phyloP scores from a whole-genome alignment of 2,113 vertebrate genomes.

The Parotia lawesii region DNA sequence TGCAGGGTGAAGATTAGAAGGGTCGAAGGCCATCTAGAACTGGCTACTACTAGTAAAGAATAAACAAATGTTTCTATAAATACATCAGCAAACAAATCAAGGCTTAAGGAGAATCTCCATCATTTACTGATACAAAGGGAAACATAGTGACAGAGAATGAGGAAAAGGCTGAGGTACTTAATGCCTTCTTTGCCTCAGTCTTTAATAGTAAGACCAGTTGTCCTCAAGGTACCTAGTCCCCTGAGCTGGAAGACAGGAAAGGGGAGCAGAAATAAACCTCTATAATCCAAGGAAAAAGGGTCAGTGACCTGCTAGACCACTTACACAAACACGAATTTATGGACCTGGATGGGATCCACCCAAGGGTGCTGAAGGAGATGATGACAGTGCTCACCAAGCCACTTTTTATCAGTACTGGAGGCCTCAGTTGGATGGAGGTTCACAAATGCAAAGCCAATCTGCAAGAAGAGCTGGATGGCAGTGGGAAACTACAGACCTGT shows the following conservation, averaged over 20 bases:
- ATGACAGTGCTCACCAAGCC: background rate
- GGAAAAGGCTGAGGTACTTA: background rate
- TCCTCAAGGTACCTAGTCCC: background rate
- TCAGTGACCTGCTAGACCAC: background rate
- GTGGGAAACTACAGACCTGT: background rate
- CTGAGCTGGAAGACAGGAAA: background rate
- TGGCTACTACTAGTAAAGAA: background rate
- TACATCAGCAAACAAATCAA: background rate
- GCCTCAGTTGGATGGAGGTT: background rate
- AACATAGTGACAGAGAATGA: background rate
- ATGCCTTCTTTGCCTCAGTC: background rate
- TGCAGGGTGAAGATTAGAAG: background rate
- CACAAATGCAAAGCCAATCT: background rate
- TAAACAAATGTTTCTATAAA: background rate
- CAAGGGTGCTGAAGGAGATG: background rate
- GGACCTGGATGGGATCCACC: background rate
- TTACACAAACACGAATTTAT: background rate
- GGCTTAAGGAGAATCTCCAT: background rate
- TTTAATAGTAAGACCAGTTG: background rate
- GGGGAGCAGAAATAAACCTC: background rate
- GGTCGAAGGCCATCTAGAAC: background rate
- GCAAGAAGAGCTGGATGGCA: background rate
- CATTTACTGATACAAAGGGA: background rate
- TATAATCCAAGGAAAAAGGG: background rate
- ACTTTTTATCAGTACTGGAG: background rate